Evolutionary conservation across 2,888 invertebrate species (phyloP).

Genomic region (Diloba caeruleocephala): DNA sequence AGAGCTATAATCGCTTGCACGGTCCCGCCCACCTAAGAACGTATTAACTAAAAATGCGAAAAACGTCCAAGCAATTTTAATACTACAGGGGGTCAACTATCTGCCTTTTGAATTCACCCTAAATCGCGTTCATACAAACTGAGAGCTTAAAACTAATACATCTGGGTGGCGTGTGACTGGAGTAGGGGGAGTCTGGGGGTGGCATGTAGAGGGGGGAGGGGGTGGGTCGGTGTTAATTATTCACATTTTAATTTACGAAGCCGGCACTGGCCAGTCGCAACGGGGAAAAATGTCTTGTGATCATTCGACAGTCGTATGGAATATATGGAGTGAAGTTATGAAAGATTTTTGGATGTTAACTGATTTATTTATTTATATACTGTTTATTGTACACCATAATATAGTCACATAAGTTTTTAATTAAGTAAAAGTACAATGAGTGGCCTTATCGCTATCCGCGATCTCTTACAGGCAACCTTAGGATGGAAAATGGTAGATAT

Average conservation of each 20-base stretch:
- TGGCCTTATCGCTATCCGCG: too few relatives aligned
- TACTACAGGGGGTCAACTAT: slow-evolving; percentile 75
- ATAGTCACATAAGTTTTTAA: too few relatives aligned
- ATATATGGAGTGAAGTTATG: slow-evolving; percentile 47
- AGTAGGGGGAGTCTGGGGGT: slow-evolving; percentile 51
- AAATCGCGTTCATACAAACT: slow-evolving; percentile 81
- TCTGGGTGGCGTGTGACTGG: slow-evolving; percentile 76
- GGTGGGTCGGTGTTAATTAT: slow-evolving; percentile 83
- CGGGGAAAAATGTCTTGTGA: slow-evolving; percentile 85
- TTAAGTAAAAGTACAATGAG: too few relatives aligned
- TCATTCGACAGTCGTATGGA: slow-evolving; percentile 78
- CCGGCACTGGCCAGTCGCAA: slow-evolving; percentile 72
- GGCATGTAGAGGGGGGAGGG: slow-evolving; percentile 58
- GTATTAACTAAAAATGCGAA: slow-evolving; percentile 55
- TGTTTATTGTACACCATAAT: too few relatives aligned
- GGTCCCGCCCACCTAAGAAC: slow-evolving; percentile 49
- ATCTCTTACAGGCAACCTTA: too few relatives aligned
- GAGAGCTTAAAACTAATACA: slow-evolving; percentile 88
- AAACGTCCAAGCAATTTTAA: slow-evolving; percentile 71
- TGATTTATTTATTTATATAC: slow-evolving; percentile 1
- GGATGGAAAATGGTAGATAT: too few relatives aligned
- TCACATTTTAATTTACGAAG: slow-evolving; percentile 89
- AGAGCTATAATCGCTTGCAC: slow-evolving; percentile 53
- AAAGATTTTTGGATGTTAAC: slow-evolving; percentile 33
- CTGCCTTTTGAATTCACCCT: slow-evolving; percentile 73